Conservation (phyloP, 2,113 vertebrate species). For the Erinaceus europaeus region DNA sequence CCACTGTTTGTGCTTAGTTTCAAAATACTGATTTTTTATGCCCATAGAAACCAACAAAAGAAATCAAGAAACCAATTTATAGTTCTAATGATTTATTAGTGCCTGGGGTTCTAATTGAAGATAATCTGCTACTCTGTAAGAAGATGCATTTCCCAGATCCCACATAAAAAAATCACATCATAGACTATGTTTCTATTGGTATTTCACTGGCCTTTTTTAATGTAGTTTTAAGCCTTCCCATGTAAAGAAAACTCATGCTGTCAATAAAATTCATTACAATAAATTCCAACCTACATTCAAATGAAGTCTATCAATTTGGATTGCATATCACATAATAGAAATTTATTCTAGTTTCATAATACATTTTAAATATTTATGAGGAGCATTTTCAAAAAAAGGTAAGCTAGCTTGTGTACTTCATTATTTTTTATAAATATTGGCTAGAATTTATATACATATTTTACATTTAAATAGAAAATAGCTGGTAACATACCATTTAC, state of each 20-base stretch:
- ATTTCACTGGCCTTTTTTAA: background rate
- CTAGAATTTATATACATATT: no score
- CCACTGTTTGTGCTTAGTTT: background rate
- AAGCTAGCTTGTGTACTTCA: background rate
- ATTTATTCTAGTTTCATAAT: slow-evolving; percentile 25
- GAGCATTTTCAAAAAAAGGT: background rate
- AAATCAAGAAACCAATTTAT: background rate
- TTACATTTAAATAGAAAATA: no score
- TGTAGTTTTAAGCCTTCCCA: background rate
- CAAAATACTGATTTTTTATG: background rate
- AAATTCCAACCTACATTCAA: background rate
- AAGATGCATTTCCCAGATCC: background rate
- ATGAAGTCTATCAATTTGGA: background rate
- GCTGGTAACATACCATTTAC: no score
- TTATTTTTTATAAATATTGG: background rate
- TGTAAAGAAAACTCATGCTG: background rate
- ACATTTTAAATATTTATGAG: background rate
- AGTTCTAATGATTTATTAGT: background rate
- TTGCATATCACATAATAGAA: background rate
- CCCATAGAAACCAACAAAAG: background rate
- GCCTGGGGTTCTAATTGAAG: background rate
- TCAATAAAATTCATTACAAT: slow-evolving; percentile 16
- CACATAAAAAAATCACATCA: background rate
- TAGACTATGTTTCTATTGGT: background rate
- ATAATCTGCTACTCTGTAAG: background rate